A percentile compares a stretch with the other conserved stretches of the same genome.
These are phyloP conservation scores for Ia io DNA, from an alignment of 2,113 vertebrate genomes.

Conservation along the genomic window DNA sequence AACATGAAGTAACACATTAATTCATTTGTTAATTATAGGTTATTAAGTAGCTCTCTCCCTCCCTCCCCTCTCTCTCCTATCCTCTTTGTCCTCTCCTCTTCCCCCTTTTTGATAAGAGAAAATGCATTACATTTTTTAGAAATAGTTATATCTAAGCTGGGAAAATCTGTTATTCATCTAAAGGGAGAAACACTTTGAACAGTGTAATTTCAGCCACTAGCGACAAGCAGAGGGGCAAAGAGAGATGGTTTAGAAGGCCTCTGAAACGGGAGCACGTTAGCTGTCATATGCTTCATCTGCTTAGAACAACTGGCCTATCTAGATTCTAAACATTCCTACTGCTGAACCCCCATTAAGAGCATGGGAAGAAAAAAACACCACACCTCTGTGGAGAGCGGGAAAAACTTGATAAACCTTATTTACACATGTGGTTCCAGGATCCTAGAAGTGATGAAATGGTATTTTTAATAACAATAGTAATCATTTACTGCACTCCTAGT, in stretches of 20 bases:
- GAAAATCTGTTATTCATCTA: background rate
- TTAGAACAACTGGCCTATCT: background rate
- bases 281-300: background rate
- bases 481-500: background rate
- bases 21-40: conserved; percentile 16
- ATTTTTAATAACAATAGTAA: background rate
- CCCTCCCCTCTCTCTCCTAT: background rate
- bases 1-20: conserved; percentile 13
- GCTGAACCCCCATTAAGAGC: background rate
- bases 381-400: background rate
- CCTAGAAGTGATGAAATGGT: background rate
- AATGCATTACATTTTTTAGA: background rate
- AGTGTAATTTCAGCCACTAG: background rate
- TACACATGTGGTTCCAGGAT: background rate
- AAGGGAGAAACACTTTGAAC: background rate
- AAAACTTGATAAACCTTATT: background rate
- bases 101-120: background rate
- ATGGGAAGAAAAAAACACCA: background rate
- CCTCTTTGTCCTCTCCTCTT: background rate
- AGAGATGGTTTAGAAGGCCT: background rate
- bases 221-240: background rate
- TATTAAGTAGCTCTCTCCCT: background rate
- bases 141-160: background rate
- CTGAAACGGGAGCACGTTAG: background rate
- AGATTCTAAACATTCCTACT: background rate